Conservation (phyloP, 2,888 invertebrate genomes). For the Gymnosoma rotundatum region DNA sequence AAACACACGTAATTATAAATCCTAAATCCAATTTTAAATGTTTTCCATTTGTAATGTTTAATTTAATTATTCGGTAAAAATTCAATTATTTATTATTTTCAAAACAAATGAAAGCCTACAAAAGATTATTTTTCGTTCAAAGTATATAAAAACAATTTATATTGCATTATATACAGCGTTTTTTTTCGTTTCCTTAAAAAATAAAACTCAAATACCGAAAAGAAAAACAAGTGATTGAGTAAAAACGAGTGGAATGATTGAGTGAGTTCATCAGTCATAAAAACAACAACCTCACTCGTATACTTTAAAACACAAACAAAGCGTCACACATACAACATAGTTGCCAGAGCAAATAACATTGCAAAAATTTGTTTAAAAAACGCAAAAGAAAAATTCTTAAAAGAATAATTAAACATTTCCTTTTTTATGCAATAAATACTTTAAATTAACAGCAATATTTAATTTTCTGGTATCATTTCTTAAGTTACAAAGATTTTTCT, state of each 20-base stretch:
- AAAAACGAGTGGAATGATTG: conserved; percentile 28
- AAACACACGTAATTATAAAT: no score
- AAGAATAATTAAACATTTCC: no score
- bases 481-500: no score
- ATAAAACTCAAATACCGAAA: conserved; percentile 13
- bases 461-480: no score
- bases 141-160: conserved; percentile 12
- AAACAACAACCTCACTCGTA: conserved; percentile 2
- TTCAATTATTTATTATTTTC: not conserved
- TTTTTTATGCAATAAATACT: no score
- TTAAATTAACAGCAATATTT: no score
- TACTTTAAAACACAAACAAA: not conserved
- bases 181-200: conserved; percentile 19
- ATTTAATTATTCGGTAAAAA: not conserved
- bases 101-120: conserved; percentile 18
- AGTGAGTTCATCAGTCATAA: conserved; percentile 14
- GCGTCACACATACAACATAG: not conserved
- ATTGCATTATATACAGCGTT: conserved; percentile 19
- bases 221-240: conserved; percentile 48
- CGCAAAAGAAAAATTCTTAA: no score
- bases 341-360: not conserved
- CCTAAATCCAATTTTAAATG: no score
- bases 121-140: conserved; percentile 27
- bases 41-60: no score
- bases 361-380: no score